phyloP scores from a whole-genome alignment of 2,113 vertebrate genomes.

The Dendropsophus ebraccatus region DNA sequence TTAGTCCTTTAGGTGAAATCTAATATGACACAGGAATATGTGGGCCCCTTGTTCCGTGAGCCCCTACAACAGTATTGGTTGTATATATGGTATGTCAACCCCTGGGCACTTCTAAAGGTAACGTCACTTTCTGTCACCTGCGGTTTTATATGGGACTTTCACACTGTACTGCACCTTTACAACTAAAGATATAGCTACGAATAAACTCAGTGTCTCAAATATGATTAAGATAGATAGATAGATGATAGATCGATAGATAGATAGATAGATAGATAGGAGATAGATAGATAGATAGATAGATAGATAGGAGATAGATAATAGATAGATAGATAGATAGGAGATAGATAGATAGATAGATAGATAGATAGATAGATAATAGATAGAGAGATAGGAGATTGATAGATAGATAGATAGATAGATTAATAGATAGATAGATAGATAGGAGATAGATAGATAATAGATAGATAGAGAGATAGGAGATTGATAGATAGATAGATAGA shows the following conservation, averaged over 20 bases:
- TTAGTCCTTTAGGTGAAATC: too few relatives aligned
- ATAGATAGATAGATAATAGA: neutral
- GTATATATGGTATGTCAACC: too few relatives aligned
- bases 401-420: neutral
- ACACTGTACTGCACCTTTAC: too few relatives aligned
- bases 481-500: neutral
- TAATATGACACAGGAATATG: too few relatives aligned
- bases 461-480: neutral
- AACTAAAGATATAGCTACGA: too few relatives aligned
- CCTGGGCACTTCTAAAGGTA: too few relatives aligned
- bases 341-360: neutral
- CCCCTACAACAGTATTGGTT: too few relatives aligned
- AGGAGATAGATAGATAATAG: neutral
- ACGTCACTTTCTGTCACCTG: too few relatives aligned
- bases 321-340: neutral
- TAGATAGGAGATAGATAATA: neutral
- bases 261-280: neutral
- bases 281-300: constrained; percentile 1
- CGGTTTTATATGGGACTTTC: too few relatives aligned
- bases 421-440: constrained; percentile 4
- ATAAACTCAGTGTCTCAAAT: too few relatives aligned
- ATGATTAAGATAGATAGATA: constrained; percentile 9
- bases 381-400: too few relatives aligned
- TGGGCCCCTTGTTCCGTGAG: too few relatives aligned
- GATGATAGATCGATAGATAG: neutral